Percentiles rank a stretch among this genome's conserved stretches.
Evolutionary conservation across 2,888 invertebrate genomes (phyloP).

Genomic region (Amblyteles armatorius): DNA sequence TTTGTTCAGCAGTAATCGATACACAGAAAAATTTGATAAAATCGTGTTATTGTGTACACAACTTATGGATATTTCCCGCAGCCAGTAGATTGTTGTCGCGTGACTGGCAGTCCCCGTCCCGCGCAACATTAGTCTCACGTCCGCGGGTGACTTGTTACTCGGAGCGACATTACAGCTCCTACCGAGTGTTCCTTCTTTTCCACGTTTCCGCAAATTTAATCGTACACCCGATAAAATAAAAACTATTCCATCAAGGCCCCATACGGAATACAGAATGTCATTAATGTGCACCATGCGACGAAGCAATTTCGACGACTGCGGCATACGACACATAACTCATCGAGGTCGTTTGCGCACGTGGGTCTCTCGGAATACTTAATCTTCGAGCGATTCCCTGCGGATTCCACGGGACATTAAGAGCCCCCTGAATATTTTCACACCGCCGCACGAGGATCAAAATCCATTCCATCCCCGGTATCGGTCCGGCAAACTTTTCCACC

Average conservation of each 20-base stretch:
- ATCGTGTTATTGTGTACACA: neutral
- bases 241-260: slow-evolving; percentile 52
- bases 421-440: slow-evolving; percentile 79
- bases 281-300: slow-evolving; percentile 39
- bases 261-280: slow-evolving; percentile 35
- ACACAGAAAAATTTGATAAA: neutral
- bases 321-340: slow-evolving; percentile 39
- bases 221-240: neutral
- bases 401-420: slow-evolving; percentile 70
- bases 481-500: slow-evolving; percentile 38
- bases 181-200: neutral
- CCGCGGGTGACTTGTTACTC: neutral
- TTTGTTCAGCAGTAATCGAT: neutral
- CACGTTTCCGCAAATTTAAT: slow-evolving; percentile 2
- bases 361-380: slow-evolving; percentile 64
- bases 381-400: slow-evolving; percentile 62
- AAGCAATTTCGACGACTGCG: slow-evolving; percentile 40
- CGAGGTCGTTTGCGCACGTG: slow-evolving; percentile 61
- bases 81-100: neutral
- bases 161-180: neutral
- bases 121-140: neutral
- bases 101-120: neutral
- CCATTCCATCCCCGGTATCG: slow-evolving; percentile 27
- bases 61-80: neutral
- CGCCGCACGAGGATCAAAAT: slow-evolving; percentile 63